Base-by-base conservation (phyloP, 2,113 vertebrate genomes). In the Amphiprion percula region DNA sequence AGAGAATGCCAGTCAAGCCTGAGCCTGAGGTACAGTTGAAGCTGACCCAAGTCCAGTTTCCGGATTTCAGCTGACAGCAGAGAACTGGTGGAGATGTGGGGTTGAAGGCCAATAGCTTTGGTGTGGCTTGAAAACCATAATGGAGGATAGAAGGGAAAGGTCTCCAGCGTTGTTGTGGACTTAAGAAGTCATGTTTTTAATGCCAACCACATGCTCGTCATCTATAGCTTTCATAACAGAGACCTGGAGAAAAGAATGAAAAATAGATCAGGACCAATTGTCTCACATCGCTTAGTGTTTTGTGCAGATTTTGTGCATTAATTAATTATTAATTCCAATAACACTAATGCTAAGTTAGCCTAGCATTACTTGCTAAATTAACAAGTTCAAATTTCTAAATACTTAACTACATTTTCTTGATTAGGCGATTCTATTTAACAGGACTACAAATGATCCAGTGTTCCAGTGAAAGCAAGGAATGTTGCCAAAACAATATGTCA, bases 61-160 rank as follows among this genome's bases (percentile, higher is more conserved):
- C 87, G 72, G 82, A 91, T 92, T 95, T 95, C 90, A 92, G 60
- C 61, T 59, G 78, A 79, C 63, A 65, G 74, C 71, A 94, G 66
- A 49, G 67, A 79, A 68, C 64, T 12, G 71, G 81, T 72, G 94
- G 93, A 95, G 95, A 94, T 95, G 95, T 91, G 93, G 92, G 93
- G 93, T 95, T 95, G 94, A 96, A 95, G 96, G 95, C 94, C 93
- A 94, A 64, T 93, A 92, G 94, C 96, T 97, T 97, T 97, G 96
- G 96, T 95, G 94, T 96, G 92, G 94, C 92, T 95, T 94, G 71
- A 95, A 93, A 96, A 95, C 92, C 95, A 91, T 93, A 44, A 95
- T 93, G 93, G 94, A 91, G 92, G 91, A 94, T 1, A 63, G 59
- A 54, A 81, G n/a, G 92, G 91, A 69, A 87, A 75, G 92, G 90